A percentile compares a stretch with the other conserved stretches of the same genome.
Evolutionary conservation across 2,113 vertebrate species (phyloP).

Genomic region (Bubo scandiacus): DNA sequence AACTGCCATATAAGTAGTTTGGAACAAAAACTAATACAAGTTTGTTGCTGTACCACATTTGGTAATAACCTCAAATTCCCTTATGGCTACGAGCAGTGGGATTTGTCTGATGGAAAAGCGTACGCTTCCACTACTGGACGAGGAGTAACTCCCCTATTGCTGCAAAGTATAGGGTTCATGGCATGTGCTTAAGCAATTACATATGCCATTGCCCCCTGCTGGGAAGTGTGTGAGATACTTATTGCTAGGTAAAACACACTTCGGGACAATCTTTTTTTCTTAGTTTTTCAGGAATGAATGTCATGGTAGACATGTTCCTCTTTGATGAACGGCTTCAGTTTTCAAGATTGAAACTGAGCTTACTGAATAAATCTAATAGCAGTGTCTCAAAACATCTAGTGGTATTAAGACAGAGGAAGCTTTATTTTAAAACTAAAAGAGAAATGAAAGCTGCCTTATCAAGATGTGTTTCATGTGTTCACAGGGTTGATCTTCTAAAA

Average conservation of each 20-base stretch:
- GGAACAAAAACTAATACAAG: background rate
- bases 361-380: background rate
- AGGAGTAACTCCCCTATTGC: background rate
- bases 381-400: background rate
- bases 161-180: background rate
- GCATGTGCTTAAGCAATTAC: background rate
- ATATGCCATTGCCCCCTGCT: slow-evolving; percentile 18
- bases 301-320: background rate
- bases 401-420: background rate
- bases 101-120: accelerated
- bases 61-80: background rate
- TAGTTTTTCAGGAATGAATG: background rate
- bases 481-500: background rate
- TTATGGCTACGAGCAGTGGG: background rate
- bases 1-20: background rate
- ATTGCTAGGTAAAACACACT: background rate
- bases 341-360: background rate
- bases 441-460: background rate
- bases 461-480: background rate
- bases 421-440: background rate
- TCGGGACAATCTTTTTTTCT: background rate
- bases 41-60: background rate
- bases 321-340: background rate
- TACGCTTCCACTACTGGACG: accelerated
- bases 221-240: background rate